A percentile compares a stretch with the other conserved stretches of the same genome.
Conservation (phyloP, 2,113 vertebrate species). For the Boulengeromyrus knoepffleri region DNA sequence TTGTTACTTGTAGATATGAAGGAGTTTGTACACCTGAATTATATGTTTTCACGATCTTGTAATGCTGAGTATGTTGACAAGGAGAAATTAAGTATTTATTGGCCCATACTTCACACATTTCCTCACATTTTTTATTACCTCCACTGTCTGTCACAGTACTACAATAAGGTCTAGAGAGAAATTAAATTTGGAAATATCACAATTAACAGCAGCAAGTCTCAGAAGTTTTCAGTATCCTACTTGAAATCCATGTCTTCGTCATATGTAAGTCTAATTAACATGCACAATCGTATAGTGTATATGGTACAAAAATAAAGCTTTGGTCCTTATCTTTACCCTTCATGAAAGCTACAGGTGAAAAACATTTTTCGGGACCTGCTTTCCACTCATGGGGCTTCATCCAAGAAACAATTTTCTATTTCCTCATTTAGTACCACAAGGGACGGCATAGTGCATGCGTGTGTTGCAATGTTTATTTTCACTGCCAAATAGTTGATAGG, state of each 20-base stretch:
- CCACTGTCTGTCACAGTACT: background rate
- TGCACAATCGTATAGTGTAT: background rate
- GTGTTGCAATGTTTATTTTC: background rate
- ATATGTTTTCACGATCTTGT: background rate
- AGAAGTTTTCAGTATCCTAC: background rate
- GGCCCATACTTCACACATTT: background rate
- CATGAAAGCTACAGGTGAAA: background rate
- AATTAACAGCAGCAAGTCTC: background rate
- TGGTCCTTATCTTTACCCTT: background rate
- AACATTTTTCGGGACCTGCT: background rate
- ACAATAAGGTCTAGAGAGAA: background rate
- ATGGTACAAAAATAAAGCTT: no score
- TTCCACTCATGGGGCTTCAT: background rate
- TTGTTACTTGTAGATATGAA: background rate
- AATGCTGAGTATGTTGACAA: background rate
- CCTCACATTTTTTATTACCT: background rate
- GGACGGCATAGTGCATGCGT: background rate
- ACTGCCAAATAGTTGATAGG: background rate
- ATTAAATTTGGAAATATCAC: background rate
- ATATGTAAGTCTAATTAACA: background rate
- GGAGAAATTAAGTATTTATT: background rate
- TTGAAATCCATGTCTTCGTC: background rate
- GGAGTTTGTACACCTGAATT: background rate
- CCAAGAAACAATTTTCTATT: background rate
- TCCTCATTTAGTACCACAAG: background rate